Evolutionary conservation across 2,888 invertebrate species (phyloP).

Genomic region (Ectemnius continuus): DNA sequence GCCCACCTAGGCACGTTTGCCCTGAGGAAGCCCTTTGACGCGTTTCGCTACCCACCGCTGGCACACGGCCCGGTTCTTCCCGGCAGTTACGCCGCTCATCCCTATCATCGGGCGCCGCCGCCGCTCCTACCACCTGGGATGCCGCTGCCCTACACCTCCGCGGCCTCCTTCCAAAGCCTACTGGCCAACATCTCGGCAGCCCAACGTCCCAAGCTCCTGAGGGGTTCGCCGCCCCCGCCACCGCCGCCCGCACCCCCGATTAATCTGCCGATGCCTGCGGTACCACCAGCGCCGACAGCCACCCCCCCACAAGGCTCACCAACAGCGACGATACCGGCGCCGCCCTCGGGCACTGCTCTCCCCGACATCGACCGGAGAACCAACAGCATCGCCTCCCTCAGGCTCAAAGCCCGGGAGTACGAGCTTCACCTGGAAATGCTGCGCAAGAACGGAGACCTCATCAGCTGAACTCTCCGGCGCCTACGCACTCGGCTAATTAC

Average conservation of each 20-base stretch:
- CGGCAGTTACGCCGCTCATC: conserved; percentile 81
- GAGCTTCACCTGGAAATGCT: conserved; percentile 91
- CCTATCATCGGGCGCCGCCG: conserved; percentile 82
- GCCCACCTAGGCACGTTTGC: conserved; percentile 86
- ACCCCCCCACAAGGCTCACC: conserved; percentile 69
- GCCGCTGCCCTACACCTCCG: conserved; percentile 79
- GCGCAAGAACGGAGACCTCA: conserved; percentile 88
- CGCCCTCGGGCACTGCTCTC: conserved; percentile 65
- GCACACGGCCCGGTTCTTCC: conserved; percentile 80
- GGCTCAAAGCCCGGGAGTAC: conserved; percentile 93
- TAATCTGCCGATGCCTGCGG: conserved; percentile 75
- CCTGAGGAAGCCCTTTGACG: conserved; percentile 82
- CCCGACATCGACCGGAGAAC: conserved; percentile 90
- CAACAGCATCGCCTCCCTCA: conserved; percentile 91
- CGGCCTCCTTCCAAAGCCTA: conserved; percentile 90
- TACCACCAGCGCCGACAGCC: conserved; percentile 59
- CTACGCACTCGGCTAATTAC: too few relatives aligned
- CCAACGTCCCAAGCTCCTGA: conserved; percentile 79
- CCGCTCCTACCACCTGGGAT: conserved; percentile 83
- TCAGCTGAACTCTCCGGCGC: conserved; percentile 82
- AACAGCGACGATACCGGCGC: conserved; percentile 64
- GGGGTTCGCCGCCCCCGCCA: conserved; percentile 75
- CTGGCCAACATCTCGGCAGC: conserved; percentile 88
- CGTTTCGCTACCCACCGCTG: conserved; percentile 85
- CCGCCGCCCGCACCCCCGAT: conserved; percentile 75